A percentile compares a stretch with the other conserved stretches of the same genome.
Evolutionary conservation across 2,797 vertebrate species (phyloP).

Genomic region (Smutsia gigantea): DNA sequence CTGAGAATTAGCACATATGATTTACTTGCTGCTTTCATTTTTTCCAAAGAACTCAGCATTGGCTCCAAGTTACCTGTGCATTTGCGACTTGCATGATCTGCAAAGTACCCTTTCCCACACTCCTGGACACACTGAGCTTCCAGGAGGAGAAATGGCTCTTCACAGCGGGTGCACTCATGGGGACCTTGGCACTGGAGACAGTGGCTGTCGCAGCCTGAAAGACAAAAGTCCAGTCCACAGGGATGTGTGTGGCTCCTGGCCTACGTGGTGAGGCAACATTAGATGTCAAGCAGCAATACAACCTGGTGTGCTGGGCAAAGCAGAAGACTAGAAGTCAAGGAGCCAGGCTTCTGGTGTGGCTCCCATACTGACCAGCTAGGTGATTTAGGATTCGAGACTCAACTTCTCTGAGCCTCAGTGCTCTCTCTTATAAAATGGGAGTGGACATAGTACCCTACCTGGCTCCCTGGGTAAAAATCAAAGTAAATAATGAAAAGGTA

Average conservation of each 20-base stretch:
- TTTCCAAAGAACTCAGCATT: neutral
- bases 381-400: neutral
- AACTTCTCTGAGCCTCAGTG: neutral
- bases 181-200: conserved; percentile 90
- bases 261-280: accelerated
- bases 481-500: neutral
- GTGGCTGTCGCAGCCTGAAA: conserved; percentile 90
- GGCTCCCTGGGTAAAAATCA: neutral
- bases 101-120: conserved; percentile 88
- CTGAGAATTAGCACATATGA: neutral
- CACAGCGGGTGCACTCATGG: conserved; percentile 88
- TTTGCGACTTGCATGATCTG: conserved; percentile 81
- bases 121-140: conserved; percentile 88
- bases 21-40: neutral
- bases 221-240: conserved; percentile 28
- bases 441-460: neutral
- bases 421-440: neutral
- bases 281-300: too few species aligned
- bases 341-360: neutral
- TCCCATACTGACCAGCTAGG: neutral
- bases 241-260: neutral
- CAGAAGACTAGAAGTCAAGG: neutral
- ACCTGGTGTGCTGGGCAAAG: neutral
- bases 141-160: conserved; percentile 86
- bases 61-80: conserved; percentile 89